A percentile compares a stretch with the other conserved stretches of the same genome.
phyloP scores from a whole-genome alignment of 2,113 vertebrate genomes.

The Rostratula benghalensis region DNA sequence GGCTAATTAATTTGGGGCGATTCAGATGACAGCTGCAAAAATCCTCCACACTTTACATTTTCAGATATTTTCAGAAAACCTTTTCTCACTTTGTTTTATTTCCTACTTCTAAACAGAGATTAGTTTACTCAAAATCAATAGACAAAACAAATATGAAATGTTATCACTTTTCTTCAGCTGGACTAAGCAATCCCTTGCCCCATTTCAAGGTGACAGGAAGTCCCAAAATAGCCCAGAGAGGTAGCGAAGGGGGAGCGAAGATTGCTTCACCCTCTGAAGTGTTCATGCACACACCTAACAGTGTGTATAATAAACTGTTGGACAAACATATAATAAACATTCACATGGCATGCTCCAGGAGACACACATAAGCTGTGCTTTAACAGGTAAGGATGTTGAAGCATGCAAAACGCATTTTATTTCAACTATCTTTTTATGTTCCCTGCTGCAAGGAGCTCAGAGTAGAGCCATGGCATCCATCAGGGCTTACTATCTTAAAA shows the following conservation, averaged over 20 bases:
- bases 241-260: neutral
- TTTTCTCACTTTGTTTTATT: neutral
- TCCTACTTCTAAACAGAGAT: neutral
- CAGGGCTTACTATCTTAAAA: neutral
- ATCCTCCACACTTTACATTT: neutral
- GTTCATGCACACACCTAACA: neutral
- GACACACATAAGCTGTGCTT: neutral
- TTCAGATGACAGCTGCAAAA: neutral
- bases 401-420: neutral
- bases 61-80: neutral
- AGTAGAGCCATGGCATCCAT: neutral
- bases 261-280: neutral
- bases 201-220: neutral
- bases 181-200: neutral
- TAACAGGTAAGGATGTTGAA: neutral
- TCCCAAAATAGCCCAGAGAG: neutral
- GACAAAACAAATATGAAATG: neutral
- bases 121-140: neutral
- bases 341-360: neutral
- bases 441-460: neutral
- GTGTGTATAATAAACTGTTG: neutral
- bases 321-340: neutral
- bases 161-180: neutral
- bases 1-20: neutral
- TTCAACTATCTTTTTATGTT: neutral